These are phyloP conservation scores for Myotis yumanensis DNA, from an alignment of 2,113 vertebrate genomes.

Conservation along the genomic window DNA sequence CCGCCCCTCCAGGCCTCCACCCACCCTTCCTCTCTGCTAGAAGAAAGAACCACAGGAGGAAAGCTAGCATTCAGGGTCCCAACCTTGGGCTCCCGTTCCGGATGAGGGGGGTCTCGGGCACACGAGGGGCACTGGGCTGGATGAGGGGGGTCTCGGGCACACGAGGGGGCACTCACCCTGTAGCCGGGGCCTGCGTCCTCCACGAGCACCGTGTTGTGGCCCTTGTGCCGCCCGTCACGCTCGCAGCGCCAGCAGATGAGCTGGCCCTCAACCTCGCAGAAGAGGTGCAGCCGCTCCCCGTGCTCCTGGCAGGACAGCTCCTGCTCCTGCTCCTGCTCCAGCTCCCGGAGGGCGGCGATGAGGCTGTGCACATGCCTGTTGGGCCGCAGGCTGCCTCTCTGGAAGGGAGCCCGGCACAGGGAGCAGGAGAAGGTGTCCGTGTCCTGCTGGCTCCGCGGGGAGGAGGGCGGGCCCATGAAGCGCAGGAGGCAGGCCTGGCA, in stretches of 20 bases:
- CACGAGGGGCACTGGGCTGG: too few relatives aligned
- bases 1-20: too few relatives aligned
- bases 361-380: constrained; percentile 70
- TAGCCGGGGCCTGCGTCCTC: constrained; percentile 1
- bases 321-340: not conserved
- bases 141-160: not conserved
- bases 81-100: not conserved
- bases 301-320: constrained; percentile 8
- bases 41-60: too few relatives aligned
- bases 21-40: too few relatives aligned
- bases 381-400: not conserved
- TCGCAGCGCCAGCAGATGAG: constrained; percentile 73
- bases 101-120: too few relatives aligned
- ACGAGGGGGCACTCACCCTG: not conserved
- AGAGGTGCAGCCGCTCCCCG: constrained; percentile 29
- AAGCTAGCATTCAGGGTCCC: too few relatives aligned
- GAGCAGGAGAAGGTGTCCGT: constrained; percentile 67
- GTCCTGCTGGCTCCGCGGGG: not conserved
- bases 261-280: constrained; percentile 55
- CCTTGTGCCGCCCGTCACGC: not conserved
- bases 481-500: constrained; percentile 83
- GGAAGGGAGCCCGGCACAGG: constrained; percentile 79
- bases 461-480: constrained; percentile 75
- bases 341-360: constrained; percentile 66
- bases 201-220: not conserved